Conservation (phyloP, 2,113 vertebrate genomes). For the Platanista minor region DNA sequence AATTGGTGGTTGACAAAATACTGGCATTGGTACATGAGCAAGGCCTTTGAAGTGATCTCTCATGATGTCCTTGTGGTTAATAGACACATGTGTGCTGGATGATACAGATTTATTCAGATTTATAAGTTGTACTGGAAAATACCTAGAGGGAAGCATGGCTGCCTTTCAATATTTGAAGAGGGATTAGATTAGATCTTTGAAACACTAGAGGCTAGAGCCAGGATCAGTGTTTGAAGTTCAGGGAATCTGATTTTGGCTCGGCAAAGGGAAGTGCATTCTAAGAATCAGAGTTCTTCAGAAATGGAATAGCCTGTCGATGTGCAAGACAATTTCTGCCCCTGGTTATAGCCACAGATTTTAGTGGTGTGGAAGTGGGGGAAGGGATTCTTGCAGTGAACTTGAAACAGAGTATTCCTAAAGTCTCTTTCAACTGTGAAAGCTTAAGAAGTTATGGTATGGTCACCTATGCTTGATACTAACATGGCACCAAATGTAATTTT, state of each 20-base stretch:
- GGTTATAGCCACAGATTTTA: neutral
- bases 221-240: slow-evolving; percentile 73
- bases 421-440: neutral
- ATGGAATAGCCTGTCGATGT: neutral
- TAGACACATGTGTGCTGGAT: slow-evolving; percentile 62
- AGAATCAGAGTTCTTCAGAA: slow-evolving; percentile 46
- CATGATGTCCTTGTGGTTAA: slow-evolving; percentile 55
- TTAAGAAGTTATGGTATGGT: neutral
- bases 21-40: neutral
- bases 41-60: slow-evolving; percentile 63
- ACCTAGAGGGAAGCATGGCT: slow-evolving; percentile 64
- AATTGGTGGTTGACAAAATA: slow-evolving; percentile 43
- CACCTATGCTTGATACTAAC: neutral
- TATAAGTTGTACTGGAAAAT: slow-evolving; percentile 67
- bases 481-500: neutral
- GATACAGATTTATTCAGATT: slow-evolving; percentile 67
- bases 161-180: slow-evolving; percentile 71
- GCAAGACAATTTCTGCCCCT: slow-evolving; percentile 32
- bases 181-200: slow-evolving; percentile 73
- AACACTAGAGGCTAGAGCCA: slow-evolving; percentile 58
- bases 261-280: slow-evolving; percentile 54
- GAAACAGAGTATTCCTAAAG: neutral
- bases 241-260: slow-evolving; percentile 71
- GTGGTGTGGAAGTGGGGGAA: neutral
- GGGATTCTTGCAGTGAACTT: neutral